Conservation (phyloP, 2,113 vertebrate genomes). For the Lagopus muta region DNA sequence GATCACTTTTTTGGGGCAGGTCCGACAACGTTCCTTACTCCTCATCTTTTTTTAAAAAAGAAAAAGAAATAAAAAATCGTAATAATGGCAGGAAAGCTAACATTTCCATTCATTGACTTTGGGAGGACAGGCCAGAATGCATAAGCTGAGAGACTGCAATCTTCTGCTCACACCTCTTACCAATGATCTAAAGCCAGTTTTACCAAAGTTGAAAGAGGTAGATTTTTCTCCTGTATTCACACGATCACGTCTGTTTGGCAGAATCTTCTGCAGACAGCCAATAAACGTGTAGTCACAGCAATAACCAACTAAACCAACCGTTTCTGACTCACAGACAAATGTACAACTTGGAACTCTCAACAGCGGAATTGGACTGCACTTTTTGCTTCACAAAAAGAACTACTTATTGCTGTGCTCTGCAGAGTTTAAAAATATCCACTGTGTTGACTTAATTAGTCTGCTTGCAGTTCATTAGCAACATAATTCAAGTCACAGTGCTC, state of each 20-base stretch:
- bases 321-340: background rate
- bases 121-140: background rate
- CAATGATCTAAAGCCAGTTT: background rate
- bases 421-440: background rate
- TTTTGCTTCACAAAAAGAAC: background rate
- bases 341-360: background rate
- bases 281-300: background rate
- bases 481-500: background rate
- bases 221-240: background rate
- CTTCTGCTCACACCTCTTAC: background rate
- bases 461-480: background rate
- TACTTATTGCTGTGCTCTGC: background rate
- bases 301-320: background rate
- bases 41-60: conserved; percentile 85
- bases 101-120: background rate
- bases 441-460: background rate
- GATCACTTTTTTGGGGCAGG: conserved; percentile 99
- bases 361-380: background rate
- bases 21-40: conserved; percentile 84
- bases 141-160: background rate
- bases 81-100: conserved; percentile 19
- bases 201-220: background rate
- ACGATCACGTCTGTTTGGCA: accelerated
- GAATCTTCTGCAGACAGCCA: background rate
- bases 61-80: conserved; percentile 41